Evolutionary conservation across 2,797 vertebrate genomes (phyloP).

Genomic region (Etheostoma nigrum): DNA sequence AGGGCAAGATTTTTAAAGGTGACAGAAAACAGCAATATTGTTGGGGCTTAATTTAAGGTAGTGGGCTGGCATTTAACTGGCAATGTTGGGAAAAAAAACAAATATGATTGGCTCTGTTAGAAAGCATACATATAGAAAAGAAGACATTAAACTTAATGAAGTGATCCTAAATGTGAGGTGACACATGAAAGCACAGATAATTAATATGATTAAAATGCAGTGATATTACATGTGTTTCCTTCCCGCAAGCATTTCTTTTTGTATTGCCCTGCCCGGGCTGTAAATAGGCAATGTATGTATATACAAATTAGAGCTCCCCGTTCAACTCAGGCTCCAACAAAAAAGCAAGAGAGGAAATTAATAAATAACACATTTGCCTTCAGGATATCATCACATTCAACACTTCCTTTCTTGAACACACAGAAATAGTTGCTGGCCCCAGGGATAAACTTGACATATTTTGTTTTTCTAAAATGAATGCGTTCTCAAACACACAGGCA

Average conservation of each 20-base stretch:
- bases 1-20: conserved; percentile 26
- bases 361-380: conserved; percentile 74
- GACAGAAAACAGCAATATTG: conserved; percentile 26
- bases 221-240: conserved; percentile 26
- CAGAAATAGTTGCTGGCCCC: conserved; percentile 67
- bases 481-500: conserved; percentile 58
- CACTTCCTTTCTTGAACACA: conserved; percentile 59
- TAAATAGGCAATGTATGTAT: conserved; percentile 59
- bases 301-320: conserved; percentile 56
- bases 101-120: background rate
- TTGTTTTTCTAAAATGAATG: conserved; percentile 75
- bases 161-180: conserved; percentile 14
- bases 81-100: conserved; percentile 6
- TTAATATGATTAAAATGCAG: conserved; percentile 52
- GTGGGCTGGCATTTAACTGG: background rate
- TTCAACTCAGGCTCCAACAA: conserved; percentile 66
- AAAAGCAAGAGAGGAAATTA: conserved; percentile 66
- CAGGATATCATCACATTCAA: conserved; percentile 62
- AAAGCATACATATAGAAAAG: conserved; percentile 13
- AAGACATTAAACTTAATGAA: background rate
- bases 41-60: conserved; percentile 17
- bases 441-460: conserved; percentile 79
- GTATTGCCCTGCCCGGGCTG: conserved; percentile 12
- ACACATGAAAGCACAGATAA: conserved; percentile 39
- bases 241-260: conserved; percentile 23